Evolutionary conservation across 2,113 vertebrate species (phyloP).

Genomic region (Xiphias gladius): DNA sequence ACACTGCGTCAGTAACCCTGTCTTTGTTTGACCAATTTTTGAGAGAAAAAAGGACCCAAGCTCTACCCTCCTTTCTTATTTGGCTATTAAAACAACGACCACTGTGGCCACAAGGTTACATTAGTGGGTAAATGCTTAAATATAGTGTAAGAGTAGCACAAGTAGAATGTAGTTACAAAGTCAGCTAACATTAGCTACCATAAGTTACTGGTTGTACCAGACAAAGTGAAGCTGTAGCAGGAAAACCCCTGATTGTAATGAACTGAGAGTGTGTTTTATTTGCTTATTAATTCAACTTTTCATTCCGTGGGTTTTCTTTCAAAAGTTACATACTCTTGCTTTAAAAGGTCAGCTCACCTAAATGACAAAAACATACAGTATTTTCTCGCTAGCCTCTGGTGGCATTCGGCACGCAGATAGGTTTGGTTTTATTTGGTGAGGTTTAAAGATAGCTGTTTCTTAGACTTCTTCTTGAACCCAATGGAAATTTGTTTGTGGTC

Average conservation of each 20-base stretch:
- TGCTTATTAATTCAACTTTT: constrained; percentile 7
- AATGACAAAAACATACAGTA: background rate
- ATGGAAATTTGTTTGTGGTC: background rate
- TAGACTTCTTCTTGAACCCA: too few species aligned
- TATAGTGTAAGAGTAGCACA: background rate
- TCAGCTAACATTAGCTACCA: constrained; percentile 4
- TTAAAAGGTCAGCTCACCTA: constrained; percentile 11
- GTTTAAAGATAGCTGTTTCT: background rate
- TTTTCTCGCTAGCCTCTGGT: background rate
- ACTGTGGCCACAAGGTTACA: background rate
- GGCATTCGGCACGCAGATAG: background rate
- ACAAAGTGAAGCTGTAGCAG: constrained; percentile 1
- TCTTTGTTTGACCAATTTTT: background rate
- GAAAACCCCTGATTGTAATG: constrained; percentile 24
- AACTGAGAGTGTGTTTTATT: constrained; percentile 24
- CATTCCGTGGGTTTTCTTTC: background rate
- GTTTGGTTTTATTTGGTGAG: background rate
- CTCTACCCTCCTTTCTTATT: background rate
- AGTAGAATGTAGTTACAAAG: background rate
- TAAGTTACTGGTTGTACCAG: background rate
- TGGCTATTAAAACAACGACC: background rate
- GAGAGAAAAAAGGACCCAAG: background rate
- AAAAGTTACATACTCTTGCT: background rate
- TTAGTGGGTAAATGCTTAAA: background rate
- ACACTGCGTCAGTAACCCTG: background rate